These are phyloP conservation scores for Proteles cristata DNA, from an alignment of 2,113 vertebrate genomes.

Conservation along the genomic window DNA sequence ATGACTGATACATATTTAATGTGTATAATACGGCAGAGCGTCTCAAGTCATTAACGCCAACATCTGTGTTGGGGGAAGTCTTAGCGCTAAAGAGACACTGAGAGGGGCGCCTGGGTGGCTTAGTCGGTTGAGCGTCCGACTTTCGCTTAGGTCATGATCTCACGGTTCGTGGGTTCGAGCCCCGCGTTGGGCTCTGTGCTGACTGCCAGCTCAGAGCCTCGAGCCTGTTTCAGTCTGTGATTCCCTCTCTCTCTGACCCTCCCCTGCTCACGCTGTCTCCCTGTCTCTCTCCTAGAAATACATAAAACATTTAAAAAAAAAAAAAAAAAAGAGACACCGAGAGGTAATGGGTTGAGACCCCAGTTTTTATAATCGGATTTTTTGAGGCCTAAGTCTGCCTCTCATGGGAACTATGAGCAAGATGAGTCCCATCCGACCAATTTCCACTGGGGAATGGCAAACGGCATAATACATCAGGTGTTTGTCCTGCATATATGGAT, in stretches of 20 bases:
- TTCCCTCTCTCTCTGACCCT: too few species aligned
- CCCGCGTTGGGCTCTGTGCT: too few species aligned
- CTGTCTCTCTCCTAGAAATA: too few species aligned
- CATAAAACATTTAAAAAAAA: too few species aligned
- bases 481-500: rapidly evolving
- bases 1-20: rapidly evolving
- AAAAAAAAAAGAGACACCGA: neutral
- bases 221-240: too few species aligned
- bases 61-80: rapidly evolving
- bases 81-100: neutral
- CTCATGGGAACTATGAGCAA: rapidly evolving
- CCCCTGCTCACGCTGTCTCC: too few species aligned
- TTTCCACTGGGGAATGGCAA: neutral
- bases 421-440: rapidly evolving
- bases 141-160: too few species aligned
- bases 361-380: rapidly evolving
- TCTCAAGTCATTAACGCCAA: rapidly evolving
- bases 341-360: neutral
- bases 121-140: too few species aligned
- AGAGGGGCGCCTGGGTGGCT: too few species aligned
- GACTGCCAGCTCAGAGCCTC: too few species aligned
- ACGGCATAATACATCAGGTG: neutral
- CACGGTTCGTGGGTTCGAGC: too few species aligned
- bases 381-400: neutral
- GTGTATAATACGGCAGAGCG: rapidly evolving